A percentile compares a stretch with the other conserved stretches of the same genome.
These are phyloP conservation scores for Sphenodon punctatus DNA, from an alignment of 2,797 vertebrate species.

Conservation along the genomic window DNA sequence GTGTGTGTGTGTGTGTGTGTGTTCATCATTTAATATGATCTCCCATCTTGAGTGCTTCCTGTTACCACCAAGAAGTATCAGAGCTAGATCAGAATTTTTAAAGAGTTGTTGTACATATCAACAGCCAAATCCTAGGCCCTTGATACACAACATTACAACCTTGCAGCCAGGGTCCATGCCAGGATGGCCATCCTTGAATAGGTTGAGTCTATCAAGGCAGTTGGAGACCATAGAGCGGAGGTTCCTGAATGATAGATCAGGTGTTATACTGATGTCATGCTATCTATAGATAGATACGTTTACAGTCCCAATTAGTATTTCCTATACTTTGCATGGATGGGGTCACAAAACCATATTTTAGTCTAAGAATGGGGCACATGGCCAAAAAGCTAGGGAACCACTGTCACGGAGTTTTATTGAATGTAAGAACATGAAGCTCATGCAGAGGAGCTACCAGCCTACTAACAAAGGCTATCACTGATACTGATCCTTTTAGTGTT, in stretches of 20 bases:
- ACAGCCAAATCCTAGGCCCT: neutral
- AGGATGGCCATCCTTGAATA: neutral
- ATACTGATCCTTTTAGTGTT: neutral
- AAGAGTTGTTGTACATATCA: neutral
- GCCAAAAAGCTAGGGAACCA: too few species aligned
- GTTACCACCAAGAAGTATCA: neutral
- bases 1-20: too few species aligned
- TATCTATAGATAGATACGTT: too few species aligned
- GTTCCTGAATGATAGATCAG: too few species aligned
- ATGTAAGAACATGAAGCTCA: too few species aligned
- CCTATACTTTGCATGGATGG: too few species aligned
- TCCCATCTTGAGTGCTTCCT: neutral
- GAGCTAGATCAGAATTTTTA: neutral
- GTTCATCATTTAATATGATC: neutral
- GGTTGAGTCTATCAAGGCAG: neutral
- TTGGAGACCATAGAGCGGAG: constrained; percentile 2
- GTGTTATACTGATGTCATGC: too few species aligned
- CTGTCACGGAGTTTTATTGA: too few species aligned
- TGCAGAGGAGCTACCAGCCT: neutral
- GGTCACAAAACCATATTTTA: too few species aligned
- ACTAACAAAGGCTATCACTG: neutral
- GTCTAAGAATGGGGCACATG: too few species aligned
- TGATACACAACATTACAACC: neutral
- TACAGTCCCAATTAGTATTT: too few species aligned
- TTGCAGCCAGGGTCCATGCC: neutral